A percentile compares a stretch with the other conserved stretches of the same genome.
phyloP scores from a whole-genome alignment of 2,113 vertebrate species.

The Hydrochoerus hydrochaeris region DNA sequence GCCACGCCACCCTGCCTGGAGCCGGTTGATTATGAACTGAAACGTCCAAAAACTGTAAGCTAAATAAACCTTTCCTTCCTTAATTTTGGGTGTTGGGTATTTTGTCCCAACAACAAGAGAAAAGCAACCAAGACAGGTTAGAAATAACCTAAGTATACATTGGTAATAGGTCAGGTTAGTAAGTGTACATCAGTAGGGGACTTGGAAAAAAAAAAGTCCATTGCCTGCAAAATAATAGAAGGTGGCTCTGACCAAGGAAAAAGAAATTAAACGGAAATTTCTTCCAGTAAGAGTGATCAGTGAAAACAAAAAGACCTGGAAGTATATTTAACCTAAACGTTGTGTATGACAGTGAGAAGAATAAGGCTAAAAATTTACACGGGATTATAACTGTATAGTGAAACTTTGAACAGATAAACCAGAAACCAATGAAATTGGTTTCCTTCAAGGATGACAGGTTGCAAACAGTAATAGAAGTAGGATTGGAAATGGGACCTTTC shows the following conservation, averaged over 20 bases:
- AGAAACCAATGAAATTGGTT: background rate
- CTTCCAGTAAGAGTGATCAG: background rate
- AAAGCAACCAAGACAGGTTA: background rate
- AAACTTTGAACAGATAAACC: constrained; percentile 1
- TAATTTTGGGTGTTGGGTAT: no score
- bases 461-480: background rate
- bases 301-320: background rate
- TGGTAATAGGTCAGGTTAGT: background rate
- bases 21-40: no score
- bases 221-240: background rate
- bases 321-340: background rate
- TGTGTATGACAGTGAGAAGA: background rate
- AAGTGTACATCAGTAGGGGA: background rate
- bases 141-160: background rate
- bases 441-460: background rate
- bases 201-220: background rate
- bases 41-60: no score
- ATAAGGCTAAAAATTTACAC: background rate
- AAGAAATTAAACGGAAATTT: background rate
- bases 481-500: background rate
- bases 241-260: background rate
- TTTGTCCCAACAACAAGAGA: no score
- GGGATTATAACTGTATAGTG: constrained; percentile 16
- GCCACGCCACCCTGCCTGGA: no score
- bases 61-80: no score